Conservation (phyloP, 2,113 vertebrate genomes). For the Saguinus midas region DNA sequence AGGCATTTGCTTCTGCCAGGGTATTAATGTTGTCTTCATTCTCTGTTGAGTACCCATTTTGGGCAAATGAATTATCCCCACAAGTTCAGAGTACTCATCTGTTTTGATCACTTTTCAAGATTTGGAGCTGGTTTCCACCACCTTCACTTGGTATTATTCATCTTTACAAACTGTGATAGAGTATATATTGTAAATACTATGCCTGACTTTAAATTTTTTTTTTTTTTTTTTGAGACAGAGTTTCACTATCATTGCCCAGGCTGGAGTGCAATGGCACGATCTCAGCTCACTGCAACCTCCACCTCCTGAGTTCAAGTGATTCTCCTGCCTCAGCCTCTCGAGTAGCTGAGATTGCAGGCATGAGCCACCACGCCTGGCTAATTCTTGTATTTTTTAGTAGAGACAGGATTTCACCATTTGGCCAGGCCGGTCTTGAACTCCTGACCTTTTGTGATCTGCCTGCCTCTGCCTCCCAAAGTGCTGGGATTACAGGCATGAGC, state of each 20-base stretch:
- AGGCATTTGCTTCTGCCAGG: neutral
- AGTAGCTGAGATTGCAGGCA: no score
- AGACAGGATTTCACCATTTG: no score
- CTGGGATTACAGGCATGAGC: no score
- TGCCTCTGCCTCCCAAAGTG: no score
- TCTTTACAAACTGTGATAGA: neutral
- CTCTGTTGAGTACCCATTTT: neutral
- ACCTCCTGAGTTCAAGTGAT: no score
- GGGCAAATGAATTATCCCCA: neutral
- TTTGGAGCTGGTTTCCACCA: neutral
- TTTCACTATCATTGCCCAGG: neutral
- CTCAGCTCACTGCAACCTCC: no score
- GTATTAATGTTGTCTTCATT: neutral
- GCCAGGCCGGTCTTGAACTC: no score
- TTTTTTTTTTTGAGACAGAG: no score
- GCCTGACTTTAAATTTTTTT: neutral
- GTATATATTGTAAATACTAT: neutral
- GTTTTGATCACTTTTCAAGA: constrained; percentile 6
- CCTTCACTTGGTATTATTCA: neutral
- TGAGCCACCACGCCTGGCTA: no score
- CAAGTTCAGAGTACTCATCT: neutral
- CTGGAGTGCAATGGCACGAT: neutral
- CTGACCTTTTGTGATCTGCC: no score
- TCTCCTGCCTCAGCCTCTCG: no score
- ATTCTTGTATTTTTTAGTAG: no score